Conservation (phyloP, 2,113 vertebrate species). For the Aphelocoma coerulescens region DNA sequence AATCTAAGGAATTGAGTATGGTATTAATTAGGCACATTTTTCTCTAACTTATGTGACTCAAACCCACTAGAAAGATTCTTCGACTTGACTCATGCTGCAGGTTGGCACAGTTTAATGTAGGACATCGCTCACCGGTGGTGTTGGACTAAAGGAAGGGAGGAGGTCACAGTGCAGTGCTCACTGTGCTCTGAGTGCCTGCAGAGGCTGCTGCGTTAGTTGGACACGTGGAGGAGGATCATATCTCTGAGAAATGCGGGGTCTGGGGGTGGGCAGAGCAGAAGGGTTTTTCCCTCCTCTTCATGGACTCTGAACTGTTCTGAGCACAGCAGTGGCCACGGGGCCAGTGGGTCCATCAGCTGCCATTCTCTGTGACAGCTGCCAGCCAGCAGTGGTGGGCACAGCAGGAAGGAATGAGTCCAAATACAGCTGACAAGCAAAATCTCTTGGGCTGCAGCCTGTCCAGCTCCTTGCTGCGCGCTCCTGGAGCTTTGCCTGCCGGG, state of each 20-base stretch:
- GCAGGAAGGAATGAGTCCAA: background rate
- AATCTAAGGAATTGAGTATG: constrained; percentile 26
- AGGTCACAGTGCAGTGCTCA: constrained; percentile 19
- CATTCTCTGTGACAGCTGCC: background rate
- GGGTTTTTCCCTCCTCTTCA: background rate
- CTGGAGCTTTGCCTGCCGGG: background rate
- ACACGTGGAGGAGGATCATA: background rate
- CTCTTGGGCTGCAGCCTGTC: background rate
- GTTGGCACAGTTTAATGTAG: constrained; percentile 13
- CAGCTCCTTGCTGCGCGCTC: background rate
- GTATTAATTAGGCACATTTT: constrained; percentile 51
- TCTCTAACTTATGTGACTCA: constrained; percentile 19
- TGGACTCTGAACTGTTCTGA: background rate
- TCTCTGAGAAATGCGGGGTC: background rate
- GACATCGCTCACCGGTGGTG: background rate
- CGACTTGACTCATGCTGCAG: constrained; percentile 49
- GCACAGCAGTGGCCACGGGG: background rate
- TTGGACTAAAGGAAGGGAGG: background rate
- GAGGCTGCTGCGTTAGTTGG: background rate
- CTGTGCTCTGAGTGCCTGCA: background rate
- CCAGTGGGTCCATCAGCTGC: background rate
- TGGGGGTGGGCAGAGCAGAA: background rate
- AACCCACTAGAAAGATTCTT: constrained; percentile 25
- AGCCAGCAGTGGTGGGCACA: background rate
- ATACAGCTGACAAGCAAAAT: background rate